Evolutionary conservation across 1,140 invertebrate species (phyloP).

Genomic region (Zophobas morio): DNA sequence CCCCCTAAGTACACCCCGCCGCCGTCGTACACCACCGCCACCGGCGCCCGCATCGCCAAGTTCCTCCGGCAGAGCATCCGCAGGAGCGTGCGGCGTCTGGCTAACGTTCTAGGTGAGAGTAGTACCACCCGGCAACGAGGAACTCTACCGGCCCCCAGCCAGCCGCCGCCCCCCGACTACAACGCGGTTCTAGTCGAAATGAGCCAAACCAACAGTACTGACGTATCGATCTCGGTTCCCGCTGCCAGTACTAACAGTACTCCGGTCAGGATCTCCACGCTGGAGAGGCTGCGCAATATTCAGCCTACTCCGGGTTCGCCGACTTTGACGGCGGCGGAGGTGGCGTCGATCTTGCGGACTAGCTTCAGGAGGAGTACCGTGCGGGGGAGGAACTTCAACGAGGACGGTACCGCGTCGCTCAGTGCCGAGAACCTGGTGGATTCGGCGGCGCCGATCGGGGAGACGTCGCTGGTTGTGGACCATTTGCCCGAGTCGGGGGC

Average conservation of each 20-base stretch:
- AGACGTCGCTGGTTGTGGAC: conserved; percentile 69
- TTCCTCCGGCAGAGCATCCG: conserved; percentile 84
- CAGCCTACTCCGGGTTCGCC: conserved; percentile 60
- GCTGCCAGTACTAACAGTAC: conserved; percentile 41
- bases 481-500: conserved; percentile 49
- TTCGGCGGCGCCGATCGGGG: conserved; percentile 72
- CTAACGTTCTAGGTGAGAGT: conserved; percentile 70
- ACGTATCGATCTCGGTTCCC: conserved; percentile 33
- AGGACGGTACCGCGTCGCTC: conserved; percentile 65
- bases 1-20: conserved; percentile 95
- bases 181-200: conserved; percentile 73
- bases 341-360: conserved; percentile 73
- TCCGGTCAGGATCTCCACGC: conserved; percentile 53
- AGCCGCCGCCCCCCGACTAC: conserved; percentile 76
- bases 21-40: conserved; percentile 92
- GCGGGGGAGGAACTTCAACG: conserved; percentile 44
- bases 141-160: conserved; percentile 24
- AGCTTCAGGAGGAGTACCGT: conserved; percentile 71
- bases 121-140: conserved; percentile 37
- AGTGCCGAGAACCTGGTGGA: conserved; percentile 74
- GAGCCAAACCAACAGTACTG: conserved; percentile 56
- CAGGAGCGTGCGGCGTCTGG: conserved; percentile 82
- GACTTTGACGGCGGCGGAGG: conserved; percentile 72
- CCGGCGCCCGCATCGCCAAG: conserved; percentile 85
- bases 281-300: conserved; percentile 57